phyloP scores from a whole-genome alignment of 2,888 invertebrate genomes.

The Graphium colonna region DNA sequence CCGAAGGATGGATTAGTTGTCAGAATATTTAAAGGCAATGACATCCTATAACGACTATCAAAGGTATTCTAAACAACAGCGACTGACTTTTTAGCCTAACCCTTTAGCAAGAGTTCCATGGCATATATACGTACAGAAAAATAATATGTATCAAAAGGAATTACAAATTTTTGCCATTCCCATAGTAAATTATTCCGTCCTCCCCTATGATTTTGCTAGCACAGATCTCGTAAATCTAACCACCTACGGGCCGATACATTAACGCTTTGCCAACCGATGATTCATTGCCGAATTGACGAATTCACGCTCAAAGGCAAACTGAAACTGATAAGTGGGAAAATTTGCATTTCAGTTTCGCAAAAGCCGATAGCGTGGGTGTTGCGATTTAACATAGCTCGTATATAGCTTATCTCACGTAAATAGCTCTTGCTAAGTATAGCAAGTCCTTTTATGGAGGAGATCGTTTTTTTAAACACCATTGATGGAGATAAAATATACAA shows the following conservation, averaged over 20 bases:
- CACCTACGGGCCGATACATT: neutral
- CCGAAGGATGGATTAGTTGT: too few relatives aligned
- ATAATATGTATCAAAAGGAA: neutral
- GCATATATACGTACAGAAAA: neutral
- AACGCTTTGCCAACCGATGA: slow-evolving; percentile 21
- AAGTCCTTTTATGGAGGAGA: too few relatives aligned
- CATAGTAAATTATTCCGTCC: neutral
- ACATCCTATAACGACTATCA: too few relatives aligned
- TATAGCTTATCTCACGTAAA: neutral
- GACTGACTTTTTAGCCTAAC: neutral
- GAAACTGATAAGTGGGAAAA: slow-evolving; percentile 21
- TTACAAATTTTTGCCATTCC: neutral
- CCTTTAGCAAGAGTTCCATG: neutral
- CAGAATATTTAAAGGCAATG: too few relatives aligned
- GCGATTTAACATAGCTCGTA: neutral
- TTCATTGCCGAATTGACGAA: slow-evolving; percentile 21
- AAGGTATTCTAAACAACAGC: neutral
- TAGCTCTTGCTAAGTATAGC: too few relatives aligned
- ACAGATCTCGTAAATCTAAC: neutral
- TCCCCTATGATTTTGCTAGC: neutral
- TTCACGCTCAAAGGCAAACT: slow-evolving; percentile 12
- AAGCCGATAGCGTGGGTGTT: slow-evolving; percentile 5
- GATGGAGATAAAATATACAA: too few relatives aligned
- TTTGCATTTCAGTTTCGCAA: slow-evolving; percentile 21
- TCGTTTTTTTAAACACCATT: too few relatives aligned